Base-by-base conservation (phyloP, 2,888 invertebrate species). In the Phymatocera aterrima region DNA sequence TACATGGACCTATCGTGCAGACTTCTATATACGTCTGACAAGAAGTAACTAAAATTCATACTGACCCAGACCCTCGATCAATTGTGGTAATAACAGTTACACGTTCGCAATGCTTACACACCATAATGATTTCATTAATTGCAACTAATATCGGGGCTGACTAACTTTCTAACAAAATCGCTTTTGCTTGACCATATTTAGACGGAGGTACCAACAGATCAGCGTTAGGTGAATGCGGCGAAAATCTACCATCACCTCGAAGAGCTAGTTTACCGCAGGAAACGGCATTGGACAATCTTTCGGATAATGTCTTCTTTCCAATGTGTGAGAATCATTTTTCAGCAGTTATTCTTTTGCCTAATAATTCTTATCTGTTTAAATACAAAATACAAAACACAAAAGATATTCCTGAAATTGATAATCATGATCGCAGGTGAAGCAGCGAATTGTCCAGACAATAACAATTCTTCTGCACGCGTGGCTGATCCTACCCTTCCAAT, bases 261-360 rank as follows among this genome's bases (percentile, higher is more conserved):
- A 85, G 89, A 77, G 87, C 89, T 57, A 89, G 89, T 83, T 84
- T 89, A 79, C 89, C 89, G 0, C 89, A 88, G 75, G 89, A 89
- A 79, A 83, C 87, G 24, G 85, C 87, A 46, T 81, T 88, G 21
- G 83, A 83, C 61, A 87, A 84, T 82, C 79, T 88, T 31, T 81
- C 86, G 54, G 86, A 85, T 68, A 86, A 86, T 81, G 80, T 85
- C 18, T 37, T 81, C 84, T 78, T 83, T 31, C 77, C 84, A 72
- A 80, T 85, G 61, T 86, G 89, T 89, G 81, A 82, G 78, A 31
- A 61, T 57, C 64, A 57, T 21, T 18, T 84, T 82, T 28, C 79
- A 89, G 85, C 87, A 81, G 88, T 21, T 57, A 57, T 28, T 28
- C 86, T 77, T 83, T 83, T 80, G 84, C 85, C n/a, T n/a, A n/a